Evolutionary conservation across 1,140 invertebrate species (phyloP).

Genomic region (Ceratitis capitata): DNA sequence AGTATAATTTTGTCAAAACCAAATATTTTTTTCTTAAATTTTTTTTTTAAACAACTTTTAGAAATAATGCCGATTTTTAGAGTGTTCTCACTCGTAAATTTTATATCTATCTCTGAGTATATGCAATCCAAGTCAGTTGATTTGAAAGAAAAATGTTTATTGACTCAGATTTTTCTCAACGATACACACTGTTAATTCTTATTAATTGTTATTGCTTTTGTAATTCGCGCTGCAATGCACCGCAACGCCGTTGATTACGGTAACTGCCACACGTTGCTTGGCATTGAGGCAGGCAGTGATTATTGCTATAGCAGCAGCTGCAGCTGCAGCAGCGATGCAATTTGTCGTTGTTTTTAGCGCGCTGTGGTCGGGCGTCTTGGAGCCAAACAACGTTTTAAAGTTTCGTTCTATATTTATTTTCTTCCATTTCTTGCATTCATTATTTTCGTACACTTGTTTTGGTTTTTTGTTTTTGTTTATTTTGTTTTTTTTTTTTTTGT

Average conservation of each 20-base stretch:
- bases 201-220: background rate
- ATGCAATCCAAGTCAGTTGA: no score
- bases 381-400: background rate
- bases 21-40: no score
- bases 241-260: background rate
- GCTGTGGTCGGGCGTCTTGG: background rate
- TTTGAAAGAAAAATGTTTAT: no score
- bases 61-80: no score
- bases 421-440: background rate
- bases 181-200: background rate
- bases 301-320: background rate
- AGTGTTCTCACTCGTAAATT: no score
- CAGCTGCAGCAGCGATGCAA: no score
- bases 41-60: no score
- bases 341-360: conserved; percentile 25
- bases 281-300: background rate
- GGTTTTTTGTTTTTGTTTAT: background rate
- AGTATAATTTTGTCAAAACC: no score
- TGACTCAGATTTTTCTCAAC: background rate
- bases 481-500: background rate
- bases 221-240: background rate
- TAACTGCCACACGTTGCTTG: background rate
- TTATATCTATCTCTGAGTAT: no score
- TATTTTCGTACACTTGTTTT: background rate
- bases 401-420: background rate